Evolutionary conservation across 2,797 vertebrate genomes (phyloP), one percentile per base, ranked within the genome.

Genomic region (Poeciliopsis infans): DNA sequence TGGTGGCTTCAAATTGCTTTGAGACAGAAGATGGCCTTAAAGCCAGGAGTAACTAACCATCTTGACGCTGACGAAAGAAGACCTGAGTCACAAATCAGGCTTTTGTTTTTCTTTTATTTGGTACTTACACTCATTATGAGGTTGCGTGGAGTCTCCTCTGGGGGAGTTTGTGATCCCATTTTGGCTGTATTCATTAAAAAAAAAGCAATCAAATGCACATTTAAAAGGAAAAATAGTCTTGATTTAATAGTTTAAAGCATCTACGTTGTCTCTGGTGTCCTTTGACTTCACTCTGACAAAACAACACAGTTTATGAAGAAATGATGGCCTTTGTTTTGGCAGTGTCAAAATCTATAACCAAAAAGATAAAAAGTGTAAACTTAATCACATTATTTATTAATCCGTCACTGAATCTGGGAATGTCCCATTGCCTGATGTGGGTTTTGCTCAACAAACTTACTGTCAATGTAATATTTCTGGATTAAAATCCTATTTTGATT

Each of bases 1-100:
- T 71, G 84, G 88, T 83, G 77, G 83, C 89, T 80, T 93, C 82
- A 91, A 92, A 94, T 94, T 93, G 92, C 93, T 93, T 80, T 91
- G 93, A 94, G 91, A 92, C 85, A 78, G 90, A 89, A 87, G 90
- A 87, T 80, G 83, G 86, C 91, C 89, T 93, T 92, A 87, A 93
- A 93, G 89, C 86, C 86, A 70, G 83, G 74, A 88, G 93, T 92
- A 91, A 92, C 88, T 91, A 89, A 91, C 80, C 88, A 90, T 87
- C 86, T 87, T 87, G 84, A 87, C 77, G 80, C 76, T 81, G 83
- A 90, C 83, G 73, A 82, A 88, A 33, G 18, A 75, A 83, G 81
- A 80, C 83, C 13, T 7, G 41, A 77, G 87, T 82, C 57, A 77
- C 43, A 76, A 79, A 85, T 78, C 47, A 78, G 43, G 74, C 59